Evolutionary conservation across 2,113 vertebrate species (phyloP).

Genomic region (Pterocles burchelli): DNA sequence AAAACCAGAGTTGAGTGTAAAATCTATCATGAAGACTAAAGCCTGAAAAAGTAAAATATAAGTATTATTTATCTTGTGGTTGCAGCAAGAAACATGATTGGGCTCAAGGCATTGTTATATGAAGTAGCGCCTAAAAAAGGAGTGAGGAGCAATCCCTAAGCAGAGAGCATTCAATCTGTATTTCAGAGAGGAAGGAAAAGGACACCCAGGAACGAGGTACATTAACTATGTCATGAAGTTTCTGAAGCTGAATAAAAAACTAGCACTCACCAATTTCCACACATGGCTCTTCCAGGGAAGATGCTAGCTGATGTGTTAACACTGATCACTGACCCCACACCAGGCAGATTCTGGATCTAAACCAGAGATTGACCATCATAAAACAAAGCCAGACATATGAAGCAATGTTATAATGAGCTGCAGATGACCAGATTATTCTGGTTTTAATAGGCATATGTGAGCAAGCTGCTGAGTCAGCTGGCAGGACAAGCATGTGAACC

Average conservation of each 20-base stretch:
- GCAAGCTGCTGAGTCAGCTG: not conserved
- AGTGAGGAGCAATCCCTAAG: not conserved
- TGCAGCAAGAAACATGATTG: not conserved
- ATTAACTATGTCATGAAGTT: not conserved
- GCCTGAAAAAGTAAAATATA: not conserved
- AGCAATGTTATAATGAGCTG: not conserved
- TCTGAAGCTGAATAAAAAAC: not conserved
- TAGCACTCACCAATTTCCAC: not conserved
- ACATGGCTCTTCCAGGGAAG: not conserved
- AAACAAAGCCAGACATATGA: not conserved
- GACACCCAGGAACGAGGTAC: not conserved
- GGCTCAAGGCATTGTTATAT: not conserved
- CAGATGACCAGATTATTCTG: not conserved
- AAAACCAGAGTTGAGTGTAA: not conserved
- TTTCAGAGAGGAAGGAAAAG: not conserved
- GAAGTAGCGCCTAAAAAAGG: not conserved
- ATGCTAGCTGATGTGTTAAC: not conserved
- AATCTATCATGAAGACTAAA: not conserved
- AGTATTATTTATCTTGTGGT: not conserved
- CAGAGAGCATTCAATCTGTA: not conserved
- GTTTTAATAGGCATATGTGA: not conserved
- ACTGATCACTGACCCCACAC: not conserved
- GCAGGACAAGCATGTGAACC: not conserved
- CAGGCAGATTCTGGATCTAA: not conserved
- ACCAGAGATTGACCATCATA: not conserved